Percentiles rank a stretch among this genome's conserved stretches.
These are phyloP conservation scores for Patiria miniata DNA, from an alignment of 35 echinoderm and acorn worm species.

Conservation along the genomic window DNA sequence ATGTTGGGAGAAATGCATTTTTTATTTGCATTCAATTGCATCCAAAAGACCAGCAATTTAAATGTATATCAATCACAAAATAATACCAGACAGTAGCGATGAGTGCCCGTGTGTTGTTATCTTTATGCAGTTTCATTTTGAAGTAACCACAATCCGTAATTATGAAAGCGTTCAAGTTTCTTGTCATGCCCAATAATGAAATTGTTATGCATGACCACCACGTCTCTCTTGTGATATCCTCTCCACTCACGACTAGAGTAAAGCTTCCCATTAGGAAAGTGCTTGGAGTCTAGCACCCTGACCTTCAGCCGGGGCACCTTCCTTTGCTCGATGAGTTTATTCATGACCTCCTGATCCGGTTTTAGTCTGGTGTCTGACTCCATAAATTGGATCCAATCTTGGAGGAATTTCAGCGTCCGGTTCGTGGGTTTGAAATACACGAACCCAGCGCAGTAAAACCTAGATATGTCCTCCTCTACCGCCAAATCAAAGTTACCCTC, in stretches of 20 bases:
- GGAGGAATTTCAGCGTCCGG: conserved; percentile 11
- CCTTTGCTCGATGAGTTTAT: conserved; percentile 23
- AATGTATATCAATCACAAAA: no score
- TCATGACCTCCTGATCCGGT: conserved; percentile 43
- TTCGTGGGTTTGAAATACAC: conserved; percentile 39
- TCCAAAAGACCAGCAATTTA: no score
- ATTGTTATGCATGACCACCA: conserved; percentile 57
- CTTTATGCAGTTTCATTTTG: not conserved
- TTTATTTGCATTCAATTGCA: no score
- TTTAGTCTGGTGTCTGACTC: not conserved
- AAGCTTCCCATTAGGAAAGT: conserved; percentile 30
- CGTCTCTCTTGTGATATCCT: not conserved
- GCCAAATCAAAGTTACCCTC: conserved; percentile 29
- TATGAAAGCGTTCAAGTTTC: conserved; percentile 47
- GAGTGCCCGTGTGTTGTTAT: no score
- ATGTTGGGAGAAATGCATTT: no score
- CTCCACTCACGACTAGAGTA: conserved; percentile 20
- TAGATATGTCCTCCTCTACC: not conserved
- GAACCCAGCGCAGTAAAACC: conserved; percentile 41
- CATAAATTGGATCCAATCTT: conserved; percentile 36
- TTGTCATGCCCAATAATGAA: conserved; percentile 49
- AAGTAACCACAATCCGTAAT: conserved; percentile 26
- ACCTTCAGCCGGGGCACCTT: not conserved
- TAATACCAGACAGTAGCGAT: no score
- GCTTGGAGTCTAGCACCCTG: conserved; percentile 18